Evolutionary conservation across 2,797 vertebrate species (phyloP), one percentile per base, ranked within the genome.

Genomic region (Gymnopithys bicolor): DNA sequence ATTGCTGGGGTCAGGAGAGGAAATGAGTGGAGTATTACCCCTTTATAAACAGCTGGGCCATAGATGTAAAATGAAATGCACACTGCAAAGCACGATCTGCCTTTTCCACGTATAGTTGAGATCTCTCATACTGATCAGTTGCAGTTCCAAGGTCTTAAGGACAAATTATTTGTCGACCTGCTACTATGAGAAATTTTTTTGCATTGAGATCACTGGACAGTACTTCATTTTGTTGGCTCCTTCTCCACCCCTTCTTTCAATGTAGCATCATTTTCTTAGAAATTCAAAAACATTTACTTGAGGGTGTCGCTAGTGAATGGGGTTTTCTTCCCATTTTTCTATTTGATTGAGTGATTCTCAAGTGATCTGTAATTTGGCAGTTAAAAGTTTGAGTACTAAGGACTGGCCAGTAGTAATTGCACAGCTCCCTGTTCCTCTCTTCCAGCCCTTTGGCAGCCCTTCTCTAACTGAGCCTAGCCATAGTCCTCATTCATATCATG

Each of bases 361-460:
- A 53, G 19, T 35, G 21, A 84, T 23, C 85, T 28, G 53, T 66
- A 93, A 96, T 96, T 97, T 92, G 91, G 87, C 53, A 75, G 46
- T 96, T 97, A 91, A 97, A 97, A 98, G 97, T 97, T 95, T 97
- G 37, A 62, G 79, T 27, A 30, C 48, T 49, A 52, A 52, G 49
- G 48, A 45, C 32, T 0, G 0, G 35, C 28, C 56, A 56, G 23
- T 24, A 24, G 46, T 48, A 48, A 48, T 48, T 48, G 28, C 14
- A 14, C 7, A 78, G 27, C 13, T 78, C 62, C 78, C 16, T 39
- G 10, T 52, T 67, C 16, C 19, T n/a, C 27, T 55, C 24, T 67
- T 13, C 28, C 53, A 41, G 43, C 25, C 22, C 6, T 48, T 9
- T 43, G 60, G 62, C 60, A 87, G 39, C 30, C 27, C 32, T 63